Conservation (phyloP, 2,113 vertebrate species). For the Thermophis baileyi region DNA sequence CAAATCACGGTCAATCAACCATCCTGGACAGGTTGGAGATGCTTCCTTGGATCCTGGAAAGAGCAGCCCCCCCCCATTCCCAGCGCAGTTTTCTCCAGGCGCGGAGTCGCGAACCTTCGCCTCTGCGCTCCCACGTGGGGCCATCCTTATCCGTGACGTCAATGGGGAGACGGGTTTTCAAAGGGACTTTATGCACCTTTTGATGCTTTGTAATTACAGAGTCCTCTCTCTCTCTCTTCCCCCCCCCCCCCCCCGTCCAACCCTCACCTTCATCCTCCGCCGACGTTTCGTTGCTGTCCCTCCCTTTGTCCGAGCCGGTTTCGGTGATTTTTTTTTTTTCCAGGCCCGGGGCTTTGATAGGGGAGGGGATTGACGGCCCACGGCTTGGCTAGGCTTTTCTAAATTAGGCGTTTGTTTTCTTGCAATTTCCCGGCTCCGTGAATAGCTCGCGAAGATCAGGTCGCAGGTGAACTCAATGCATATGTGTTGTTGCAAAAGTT, state of each 20-base stretch:
- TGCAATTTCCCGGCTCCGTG: not conserved
- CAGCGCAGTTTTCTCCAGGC: not conserved
- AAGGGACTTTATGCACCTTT: not conserved
- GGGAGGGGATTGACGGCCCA: not conserved
- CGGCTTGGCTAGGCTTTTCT: not conserved
- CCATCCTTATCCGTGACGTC: not conserved
- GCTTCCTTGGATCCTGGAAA: not conserved
- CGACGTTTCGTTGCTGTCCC: constrained; percentile 86
- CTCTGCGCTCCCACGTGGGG: not conserved
- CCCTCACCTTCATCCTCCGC: constrained; percentile 93
- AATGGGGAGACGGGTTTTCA: not conserved
- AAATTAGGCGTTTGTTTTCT: not conserved
- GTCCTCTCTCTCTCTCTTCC: too few relatives aligned
- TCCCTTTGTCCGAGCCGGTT: constrained; percentile 75
- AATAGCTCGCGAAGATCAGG: not conserved
- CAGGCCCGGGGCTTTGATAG: not conserved
- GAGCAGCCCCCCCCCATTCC: not conserved
- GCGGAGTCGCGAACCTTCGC: not conserved
- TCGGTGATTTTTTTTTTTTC: not conserved
- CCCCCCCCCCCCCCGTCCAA: rapidly evolving
- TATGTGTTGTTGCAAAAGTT: constrained; percentile 12
- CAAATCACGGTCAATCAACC: not conserved
- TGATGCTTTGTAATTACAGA: not conserved
- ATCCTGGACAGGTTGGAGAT: not conserved
- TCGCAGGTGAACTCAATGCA: not conserved